Base-by-base conservation (phyloP, 1,140 invertebrate genomes). In the Oscheius sp. region DNA sequence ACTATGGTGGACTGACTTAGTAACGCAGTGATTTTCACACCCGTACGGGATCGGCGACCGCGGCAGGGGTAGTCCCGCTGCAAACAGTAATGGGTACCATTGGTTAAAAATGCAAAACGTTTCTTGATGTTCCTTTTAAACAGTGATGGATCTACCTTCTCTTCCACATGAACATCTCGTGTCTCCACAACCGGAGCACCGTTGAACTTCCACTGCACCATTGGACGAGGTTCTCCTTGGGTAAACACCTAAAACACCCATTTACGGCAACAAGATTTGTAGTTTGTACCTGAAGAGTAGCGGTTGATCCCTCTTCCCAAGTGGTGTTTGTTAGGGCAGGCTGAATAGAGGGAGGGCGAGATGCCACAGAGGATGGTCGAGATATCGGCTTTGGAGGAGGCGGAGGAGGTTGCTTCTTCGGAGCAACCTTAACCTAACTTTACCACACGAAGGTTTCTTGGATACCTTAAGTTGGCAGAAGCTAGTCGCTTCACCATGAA, bases 131-230 rank as follows among this genome's bases (percentile, higher is more conserved):
- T 55, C 18, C 46, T 31, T 20, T 31, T 35, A 45, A 74, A 74
- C 15, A 20, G 32, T 18, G 31, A 29, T 29, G 20, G 59, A 36
- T n/a, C 29, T 61, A 68, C 66, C 20, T n/a, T 73, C 23, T 71
- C 68, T 29, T 28, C 42, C 36, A 80, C 55, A 15, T 86, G 82
- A 72, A 85, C 84, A 52, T 86, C 85, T 36, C 79, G 76, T 23
- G 82, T 82, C 20, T 77, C 77, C 62, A 83, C 79, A 15, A 82
- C 71, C n/a, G 75, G 77, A 1, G 26, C 20, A 78, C 86, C 85
- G 61, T 87, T 86, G 49, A 85, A 79, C 69, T 83, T 86, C 87
- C 87, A 88, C 23, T 84, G 84, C 34, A 88, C 85, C 28, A 79
- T 80, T n/a, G 87, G 87, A 2, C 78, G 68, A 3, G 87, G 87